phyloP scores from a whole-genome alignment of 1,140 invertebrate genomes.

The Caenorhabditis inopinata region DNA sequence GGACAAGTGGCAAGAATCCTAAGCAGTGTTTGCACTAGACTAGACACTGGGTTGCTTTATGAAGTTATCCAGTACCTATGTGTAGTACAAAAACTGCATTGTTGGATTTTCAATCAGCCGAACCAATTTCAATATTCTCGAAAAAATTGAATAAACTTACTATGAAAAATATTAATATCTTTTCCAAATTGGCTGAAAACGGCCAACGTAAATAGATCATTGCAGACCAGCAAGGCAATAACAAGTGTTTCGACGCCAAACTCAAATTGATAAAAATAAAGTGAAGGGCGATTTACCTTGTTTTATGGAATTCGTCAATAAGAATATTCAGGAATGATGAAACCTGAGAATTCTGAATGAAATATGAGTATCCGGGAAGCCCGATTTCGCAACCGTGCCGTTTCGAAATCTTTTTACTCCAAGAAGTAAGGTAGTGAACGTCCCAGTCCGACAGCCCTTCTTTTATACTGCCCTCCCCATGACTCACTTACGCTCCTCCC shows the following conservation, averaged over 20 bases:
- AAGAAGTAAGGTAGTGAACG: constrained; percentile 5
- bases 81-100: constrained; percentile 26
- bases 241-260: not conserved
- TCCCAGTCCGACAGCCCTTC: not conserved
- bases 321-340: not conserved
- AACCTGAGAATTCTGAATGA: constrained; percentile 11
- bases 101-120: too few relatives aligned
- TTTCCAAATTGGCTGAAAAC: too few relatives aligned
- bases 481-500: constrained; percentile 13
- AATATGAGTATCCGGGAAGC: not conserved
- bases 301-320: too few relatives aligned
- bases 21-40: not conserved
- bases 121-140: too few relatives aligned
- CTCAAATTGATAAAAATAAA: not conserved
- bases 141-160: too few relatives aligned
- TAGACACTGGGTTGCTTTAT: not conserved
- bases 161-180: too few relatives aligned
- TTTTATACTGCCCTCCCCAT: constrained; percentile 15
- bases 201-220: not conserved
- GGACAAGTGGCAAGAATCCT: too few relatives aligned
- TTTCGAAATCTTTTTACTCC: not conserved
- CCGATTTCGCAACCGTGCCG: not conserved
- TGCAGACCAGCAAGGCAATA: not conserved
- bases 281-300: too few relatives aligned
- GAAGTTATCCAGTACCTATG: not conserved